Percentiles rank a stretch among this genome's conserved stretches.
These are phyloP conservation scores for Salvator merianae DNA, from an alignment of 2,113 vertebrate species.

Conservation along the genomic window DNA sequence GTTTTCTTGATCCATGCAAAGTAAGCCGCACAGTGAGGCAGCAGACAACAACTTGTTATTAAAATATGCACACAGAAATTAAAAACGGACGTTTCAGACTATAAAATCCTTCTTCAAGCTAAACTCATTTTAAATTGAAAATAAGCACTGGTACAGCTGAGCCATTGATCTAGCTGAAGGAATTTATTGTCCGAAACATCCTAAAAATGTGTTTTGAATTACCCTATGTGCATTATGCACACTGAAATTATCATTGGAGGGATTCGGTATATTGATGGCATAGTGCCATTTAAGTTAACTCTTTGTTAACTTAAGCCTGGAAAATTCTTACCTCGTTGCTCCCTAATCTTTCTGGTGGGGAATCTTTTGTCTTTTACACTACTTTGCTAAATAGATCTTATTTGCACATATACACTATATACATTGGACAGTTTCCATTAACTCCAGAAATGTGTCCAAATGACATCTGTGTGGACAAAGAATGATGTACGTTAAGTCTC, in stretches of 20 bases:
- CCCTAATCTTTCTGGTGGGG: neutral
- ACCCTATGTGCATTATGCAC: constrained; percentile 1
- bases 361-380: neutral
- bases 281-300: constrained; percentile 27
- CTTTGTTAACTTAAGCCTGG: neutral
- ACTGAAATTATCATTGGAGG: constrained; percentile 40
- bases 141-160: constrained; percentile 24
- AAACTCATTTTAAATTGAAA: constrained; percentile 55
- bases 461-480: too few species aligned
- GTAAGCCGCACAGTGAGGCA: neutral
- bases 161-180: constrained; percentile 26
- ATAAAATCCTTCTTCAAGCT: constrained; percentile 32
- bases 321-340: neutral
- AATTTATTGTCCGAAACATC: constrained; percentile 50
- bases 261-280: constrained; percentile 9
- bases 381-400: neutral
- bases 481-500: neutral
- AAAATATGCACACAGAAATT: constrained; percentile 45
- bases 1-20: neutral
- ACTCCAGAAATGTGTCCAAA: too few species aligned
- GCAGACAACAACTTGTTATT: constrained; percentile 23
- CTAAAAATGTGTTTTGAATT: constrained; percentile 57
- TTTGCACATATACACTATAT: neutral
- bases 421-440: neutral
- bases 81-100: constrained; percentile 11